Percentiles rank a stretch among this genome's conserved stretches.
Conservation (phyloP, 2,888 invertebrate species). For the Ischnus inquisitorius region DNA sequence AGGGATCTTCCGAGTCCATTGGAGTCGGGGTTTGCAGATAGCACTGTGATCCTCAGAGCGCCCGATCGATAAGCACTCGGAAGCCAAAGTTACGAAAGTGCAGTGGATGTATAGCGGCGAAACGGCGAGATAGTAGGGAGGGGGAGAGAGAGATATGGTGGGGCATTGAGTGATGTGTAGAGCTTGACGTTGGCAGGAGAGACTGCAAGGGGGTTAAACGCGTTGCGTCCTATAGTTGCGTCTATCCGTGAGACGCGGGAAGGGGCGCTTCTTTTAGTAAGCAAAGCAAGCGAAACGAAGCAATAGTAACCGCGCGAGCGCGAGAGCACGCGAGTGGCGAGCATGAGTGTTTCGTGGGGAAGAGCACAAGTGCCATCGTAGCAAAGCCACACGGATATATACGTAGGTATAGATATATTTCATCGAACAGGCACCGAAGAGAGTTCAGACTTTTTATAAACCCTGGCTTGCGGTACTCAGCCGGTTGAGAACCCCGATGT, state of each 20-base stretch:
- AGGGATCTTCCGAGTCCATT: slow-evolving; percentile 2
- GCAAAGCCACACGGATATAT: slow-evolving; percentile 14
- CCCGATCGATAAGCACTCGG: slow-evolving; percentile 65
- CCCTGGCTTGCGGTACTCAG: slow-evolving; percentile 32
- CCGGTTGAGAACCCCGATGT: slow-evolving; percentile 78
- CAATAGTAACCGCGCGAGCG: slow-evolving; percentile 12
- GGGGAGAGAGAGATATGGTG: slow-evolving; percentile 2
- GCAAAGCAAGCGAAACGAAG: slow-evolving; percentile 1
- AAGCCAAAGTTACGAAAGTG: slow-evolving; percentile 60
- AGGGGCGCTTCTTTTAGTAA: slow-evolving; percentile 6
- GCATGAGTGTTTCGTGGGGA: slow-evolving; percentile 17
- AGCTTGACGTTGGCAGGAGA: slow-evolving; percentile 16
- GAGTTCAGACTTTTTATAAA: background rate
- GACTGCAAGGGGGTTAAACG: slow-evolving; percentile 25
- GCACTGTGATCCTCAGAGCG: slow-evolving; percentile 60
- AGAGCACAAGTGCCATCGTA: slow-evolving; percentile 21
- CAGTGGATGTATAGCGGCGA: slow-evolving; percentile 9
- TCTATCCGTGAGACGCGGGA: slow-evolving; percentile 34
- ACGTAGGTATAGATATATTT: background rate
- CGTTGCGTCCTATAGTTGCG: slow-evolving; percentile 47
- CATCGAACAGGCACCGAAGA: slow-evolving; percentile 6
- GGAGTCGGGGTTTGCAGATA: background rate
- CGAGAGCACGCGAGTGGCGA: background rate
- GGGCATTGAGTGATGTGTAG: slow-evolving; percentile 11
- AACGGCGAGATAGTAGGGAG: slow-evolving; percentile 1